phyloP scores from a whole-genome alignment of 2,113 vertebrate genomes.

The Phocoena phocoena region DNA sequence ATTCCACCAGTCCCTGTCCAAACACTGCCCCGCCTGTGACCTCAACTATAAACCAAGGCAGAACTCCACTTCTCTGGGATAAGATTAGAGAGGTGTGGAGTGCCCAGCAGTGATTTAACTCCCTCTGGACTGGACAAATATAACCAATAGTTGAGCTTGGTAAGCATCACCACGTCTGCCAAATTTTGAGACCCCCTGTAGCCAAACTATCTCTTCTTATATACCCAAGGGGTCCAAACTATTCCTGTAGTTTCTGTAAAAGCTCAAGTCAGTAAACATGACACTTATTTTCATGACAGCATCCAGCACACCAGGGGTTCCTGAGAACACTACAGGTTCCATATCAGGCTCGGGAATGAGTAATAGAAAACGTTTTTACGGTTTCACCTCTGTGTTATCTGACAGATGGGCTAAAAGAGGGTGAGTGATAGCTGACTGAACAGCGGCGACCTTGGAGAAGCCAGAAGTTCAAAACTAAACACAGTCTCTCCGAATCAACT shows the following conservation, averaged over 20 bases:
- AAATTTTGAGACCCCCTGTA: neutral
- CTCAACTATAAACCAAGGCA: constrained; percentile 70
- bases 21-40: constrained; percentile 38
- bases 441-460: neutral
- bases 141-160: neutral
- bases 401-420: neutral
- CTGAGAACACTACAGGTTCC: neutral
- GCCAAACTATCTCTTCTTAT: neutral
- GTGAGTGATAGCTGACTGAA: neutral
- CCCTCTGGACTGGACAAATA: neutral
- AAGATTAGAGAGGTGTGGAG: constrained; percentile 70
- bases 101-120: constrained; percentile 61
- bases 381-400: constrained; percentile 29
- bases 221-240: neutral
- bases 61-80: constrained; percentile 47
- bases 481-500: neutral
- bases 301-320: constrained; percentile 3
- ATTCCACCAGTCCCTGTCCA: constrained; percentile 51
- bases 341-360: constrained; percentile 23
- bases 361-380: neutral
- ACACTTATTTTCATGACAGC: neutral
- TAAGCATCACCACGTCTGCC: neutral
- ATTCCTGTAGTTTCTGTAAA: neutral
- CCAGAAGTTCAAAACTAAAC: neutral
- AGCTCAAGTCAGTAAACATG: neutral